A percentile compares a stretch with the other conserved stretches of the same genome.
Evolutionary conservation across 2,888 invertebrate species (phyloP).

Genomic region (Drosophila merina): DNA sequence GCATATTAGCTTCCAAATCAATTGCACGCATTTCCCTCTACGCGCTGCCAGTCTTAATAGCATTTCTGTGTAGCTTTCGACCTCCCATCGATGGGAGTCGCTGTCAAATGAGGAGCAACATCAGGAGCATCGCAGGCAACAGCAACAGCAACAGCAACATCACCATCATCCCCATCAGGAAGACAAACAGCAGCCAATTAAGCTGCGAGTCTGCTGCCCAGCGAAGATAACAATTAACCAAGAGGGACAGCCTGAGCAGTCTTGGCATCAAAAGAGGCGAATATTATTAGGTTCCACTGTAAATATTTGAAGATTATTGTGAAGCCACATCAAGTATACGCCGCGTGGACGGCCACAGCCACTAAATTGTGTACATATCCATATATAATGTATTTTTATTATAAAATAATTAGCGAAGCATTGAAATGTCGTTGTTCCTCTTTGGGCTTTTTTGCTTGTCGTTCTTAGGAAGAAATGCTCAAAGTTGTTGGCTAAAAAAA

Average conservation of each 20-base stretch:
- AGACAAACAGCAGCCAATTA: slow-evolving; percentile 57
- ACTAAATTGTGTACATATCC: slow-evolving; percentile 37
- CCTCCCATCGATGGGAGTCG: slow-evolving; percentile 18
- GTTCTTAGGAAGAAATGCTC: slow-evolving; percentile 42
- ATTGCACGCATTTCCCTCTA: slow-evolving; percentile 77
- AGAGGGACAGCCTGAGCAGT: slow-evolving; percentile 27
- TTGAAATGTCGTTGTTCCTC: slow-evolving; percentile 48
- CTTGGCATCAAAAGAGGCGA: slow-evolving; percentile 42
- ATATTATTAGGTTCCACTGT: slow-evolving; percentile 58
- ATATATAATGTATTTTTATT: slow-evolving; percentile 24
- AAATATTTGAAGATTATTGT: slow-evolving; percentile 58
- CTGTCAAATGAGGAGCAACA: slow-evolving; percentile 29
- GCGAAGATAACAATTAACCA: slow-evolving; percentile 80
- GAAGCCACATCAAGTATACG: slow-evolving; percentile 68
- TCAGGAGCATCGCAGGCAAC: slow-evolving; percentile 23
- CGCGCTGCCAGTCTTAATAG: slow-evolving; percentile 76
- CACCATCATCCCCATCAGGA: slow-evolving; percentile 23
- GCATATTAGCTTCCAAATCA: slow-evolving; percentile 69
- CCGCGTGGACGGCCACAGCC: slow-evolving; percentile 49
- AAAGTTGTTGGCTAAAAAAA: slow-evolving; percentile 38
- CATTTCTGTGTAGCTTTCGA: slow-evolving; percentile 69
- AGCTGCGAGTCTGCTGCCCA: slow-evolving; percentile 25
- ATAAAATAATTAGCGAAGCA: slow-evolving; percentile 19
- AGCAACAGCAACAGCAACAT: slow-evolving; percentile 19
- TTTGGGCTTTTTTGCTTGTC: slow-evolving; percentile 46